phyloP scores from a whole-genome alignment of 1,140 invertebrate genomes.

The Drosophila sulfurigaster region DNA sequence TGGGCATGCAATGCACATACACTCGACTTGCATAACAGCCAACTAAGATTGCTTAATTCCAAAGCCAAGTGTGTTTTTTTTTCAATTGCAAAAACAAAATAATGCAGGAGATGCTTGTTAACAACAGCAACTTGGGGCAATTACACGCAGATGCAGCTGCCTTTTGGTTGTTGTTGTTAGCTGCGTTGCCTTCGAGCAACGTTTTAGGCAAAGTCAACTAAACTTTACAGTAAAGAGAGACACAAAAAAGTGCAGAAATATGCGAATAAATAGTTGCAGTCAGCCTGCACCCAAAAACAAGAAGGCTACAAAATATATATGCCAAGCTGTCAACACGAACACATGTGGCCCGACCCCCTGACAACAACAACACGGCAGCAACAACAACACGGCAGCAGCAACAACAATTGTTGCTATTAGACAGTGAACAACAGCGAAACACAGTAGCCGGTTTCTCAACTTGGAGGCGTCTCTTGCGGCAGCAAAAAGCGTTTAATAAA shows the following conservation, averaged over 20 bases:
- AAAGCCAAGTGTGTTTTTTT: constrained; percentile 4
- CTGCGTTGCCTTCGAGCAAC: constrained; percentile 6
- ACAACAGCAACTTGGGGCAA: constrained; percentile 10
- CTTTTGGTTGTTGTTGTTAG: constrained; percentile 1
- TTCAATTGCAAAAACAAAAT: constrained; percentile 1
- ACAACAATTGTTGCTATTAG: constrained; percentile 18
- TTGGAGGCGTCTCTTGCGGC: background rate
- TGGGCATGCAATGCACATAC: background rate
- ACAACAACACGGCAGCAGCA: constrained; percentile 15
- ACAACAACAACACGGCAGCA: constrained; percentile 25
- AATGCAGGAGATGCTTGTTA: constrained; percentile 32
- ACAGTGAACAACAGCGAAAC: constrained; percentile 25
- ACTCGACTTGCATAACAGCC: constrained; percentile 2
- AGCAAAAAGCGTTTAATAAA: constrained; percentile 51
- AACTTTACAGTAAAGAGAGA: constrained; percentile 25
- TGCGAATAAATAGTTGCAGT: constrained; percentile 1
- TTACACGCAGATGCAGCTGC: constrained; percentile 47
- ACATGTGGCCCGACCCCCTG: constrained; percentile 35
- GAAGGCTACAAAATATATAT: constrained; percentile 41
- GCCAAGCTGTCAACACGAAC: constrained; percentile 59
- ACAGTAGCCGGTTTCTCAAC: constrained; percentile 28
- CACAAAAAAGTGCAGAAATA: constrained; percentile 13
- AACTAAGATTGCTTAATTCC: constrained; percentile 6
- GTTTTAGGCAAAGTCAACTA: constrained; percentile 50
- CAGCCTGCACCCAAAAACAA: constrained; percentile 27